phyloP scores from a whole-genome alignment of 2,797 vertebrate species.

The Lacerta bilineata region DNA sequence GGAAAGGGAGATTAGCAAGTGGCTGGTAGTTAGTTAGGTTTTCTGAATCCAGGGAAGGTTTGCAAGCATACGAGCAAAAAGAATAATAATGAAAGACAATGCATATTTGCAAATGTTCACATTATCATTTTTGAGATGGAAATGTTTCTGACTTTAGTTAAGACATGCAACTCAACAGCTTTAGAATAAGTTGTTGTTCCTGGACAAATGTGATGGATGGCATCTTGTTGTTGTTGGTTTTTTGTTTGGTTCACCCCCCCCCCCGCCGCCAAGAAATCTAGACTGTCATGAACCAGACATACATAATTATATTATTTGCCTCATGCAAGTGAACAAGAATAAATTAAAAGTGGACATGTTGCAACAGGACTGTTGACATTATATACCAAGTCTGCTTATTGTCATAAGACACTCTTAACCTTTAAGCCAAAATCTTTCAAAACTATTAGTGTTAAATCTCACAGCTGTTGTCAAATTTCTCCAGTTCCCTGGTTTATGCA shows the following conservation, averaged over 20 bases:
- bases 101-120: slow-evolving; percentile 68
- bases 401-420: slow-evolving; percentile 87
- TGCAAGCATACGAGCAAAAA: slow-evolving; percentile 52
- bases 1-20: too few relatives aligned
- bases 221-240: slow-evolving; percentile 55
- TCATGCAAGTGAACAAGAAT: slow-evolving; percentile 83
- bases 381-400: slow-evolving; percentile 86
- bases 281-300: slow-evolving; percentile 81
- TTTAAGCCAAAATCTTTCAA: slow-evolving; percentile 87
- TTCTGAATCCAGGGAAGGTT: slow-evolving; percentile 1
- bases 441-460: slow-evolving; percentile 85
- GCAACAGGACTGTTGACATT: slow-evolving; percentile 85
- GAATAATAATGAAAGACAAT: slow-evolving; percentile 71
- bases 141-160: slow-evolving; percentile 72
- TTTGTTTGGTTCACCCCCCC: neutral
- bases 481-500: slow-evolving; percentile 82
- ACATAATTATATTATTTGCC: slow-evolving; percentile 85
- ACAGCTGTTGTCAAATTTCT: slow-evolving; percentile 83
- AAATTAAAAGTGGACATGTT: slow-evolving; percentile 85
- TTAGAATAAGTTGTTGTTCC: slow-evolving; percentile 73
- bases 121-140: slow-evolving; percentile 76
- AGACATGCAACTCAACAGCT: slow-evolving; percentile 67
- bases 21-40: too few relatives aligned
- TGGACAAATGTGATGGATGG: slow-evolving; percentile 64
- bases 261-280: slow-evolving; percentile 56